Conservation (phyloP, 2,888 invertebrate genomes). For the Campopleginae sp. region DNA sequence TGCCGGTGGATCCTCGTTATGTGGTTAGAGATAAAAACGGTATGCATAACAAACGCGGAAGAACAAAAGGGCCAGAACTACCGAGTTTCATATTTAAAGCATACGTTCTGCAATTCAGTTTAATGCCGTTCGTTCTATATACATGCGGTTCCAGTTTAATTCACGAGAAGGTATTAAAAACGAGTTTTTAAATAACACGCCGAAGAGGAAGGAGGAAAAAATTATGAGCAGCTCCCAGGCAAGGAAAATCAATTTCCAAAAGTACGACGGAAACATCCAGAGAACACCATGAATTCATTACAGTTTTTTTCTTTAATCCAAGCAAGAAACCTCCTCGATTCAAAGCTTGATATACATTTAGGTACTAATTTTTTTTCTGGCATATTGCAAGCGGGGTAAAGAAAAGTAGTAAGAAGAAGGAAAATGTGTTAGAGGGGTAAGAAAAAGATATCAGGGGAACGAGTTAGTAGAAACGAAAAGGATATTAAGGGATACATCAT, state of each 20-base stretch:
- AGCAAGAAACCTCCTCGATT: not conserved
- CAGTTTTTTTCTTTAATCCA: not conserved
- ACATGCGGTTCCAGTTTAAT: not conserved
- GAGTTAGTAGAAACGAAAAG: slow-evolving; percentile 37
- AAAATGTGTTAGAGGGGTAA: slow-evolving; percentile 1
- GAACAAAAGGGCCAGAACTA: not conserved
- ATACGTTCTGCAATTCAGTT: not conserved
- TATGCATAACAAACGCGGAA: no score
- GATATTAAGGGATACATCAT: slow-evolving; percentile 45
- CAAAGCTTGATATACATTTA: slow-evolving; percentile 19
- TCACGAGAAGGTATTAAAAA: not conserved
- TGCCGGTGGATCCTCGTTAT: no score
- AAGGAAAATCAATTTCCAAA: not conserved
- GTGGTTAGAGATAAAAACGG: not conserved
- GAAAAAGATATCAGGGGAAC: slow-evolving; percentile 4
- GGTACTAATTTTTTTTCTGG: not conserved
- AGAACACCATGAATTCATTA: slow-evolving; percentile 30
- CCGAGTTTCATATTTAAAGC: not conserved
- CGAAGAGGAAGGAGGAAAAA: no score
- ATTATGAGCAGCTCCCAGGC: not conserved
- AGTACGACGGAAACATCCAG: slow-evolving; percentile 37
- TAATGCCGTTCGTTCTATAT: not conserved
- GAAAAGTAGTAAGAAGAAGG: not conserved
- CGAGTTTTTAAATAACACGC: no score
- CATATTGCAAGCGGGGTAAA: not conserved